phyloP scores from a whole-genome alignment of 2,888 invertebrate genomes.

The Rotaria sp. region DNA sequence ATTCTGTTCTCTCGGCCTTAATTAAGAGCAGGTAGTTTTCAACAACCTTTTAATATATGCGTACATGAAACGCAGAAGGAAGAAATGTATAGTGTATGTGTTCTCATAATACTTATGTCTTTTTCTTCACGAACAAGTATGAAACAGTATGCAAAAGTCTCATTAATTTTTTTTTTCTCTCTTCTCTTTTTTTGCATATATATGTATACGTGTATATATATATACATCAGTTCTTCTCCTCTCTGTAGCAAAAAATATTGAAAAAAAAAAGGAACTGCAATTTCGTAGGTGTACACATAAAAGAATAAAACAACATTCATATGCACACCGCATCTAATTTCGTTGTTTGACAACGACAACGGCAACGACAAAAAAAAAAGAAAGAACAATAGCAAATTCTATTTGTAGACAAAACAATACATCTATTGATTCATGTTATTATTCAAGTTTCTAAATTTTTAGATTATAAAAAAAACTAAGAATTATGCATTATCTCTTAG shows the following conservation, averaged over 20 bases:
- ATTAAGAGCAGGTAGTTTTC: background rate
- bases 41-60: no score
- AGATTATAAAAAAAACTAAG: background rate
- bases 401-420: background rate
- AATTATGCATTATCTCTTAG: background rate
- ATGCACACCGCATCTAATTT: background rate
- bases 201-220: background rate
- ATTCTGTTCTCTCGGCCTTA: background rate
- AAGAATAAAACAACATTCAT: slow-evolving; percentile 8
- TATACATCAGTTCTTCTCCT: background rate
- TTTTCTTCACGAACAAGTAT: background rate
- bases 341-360: slow-evolving; percentile 5
- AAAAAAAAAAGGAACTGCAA: background rate
- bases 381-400: background rate
- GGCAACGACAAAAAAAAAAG: background rate
- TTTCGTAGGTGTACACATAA: background rate
- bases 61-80: background rate
- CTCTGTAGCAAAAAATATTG: background rate
- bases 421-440: background rate
- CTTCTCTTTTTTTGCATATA: background rate
- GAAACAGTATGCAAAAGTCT: background rate
- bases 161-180: background rate
- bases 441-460: background rate
- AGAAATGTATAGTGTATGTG: background rate
- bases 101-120: background rate